These are phyloP conservation scores for Mycalesis mineus DNA, from an alignment of 2,888 invertebrate species.

Conservation along the genomic window DNA sequence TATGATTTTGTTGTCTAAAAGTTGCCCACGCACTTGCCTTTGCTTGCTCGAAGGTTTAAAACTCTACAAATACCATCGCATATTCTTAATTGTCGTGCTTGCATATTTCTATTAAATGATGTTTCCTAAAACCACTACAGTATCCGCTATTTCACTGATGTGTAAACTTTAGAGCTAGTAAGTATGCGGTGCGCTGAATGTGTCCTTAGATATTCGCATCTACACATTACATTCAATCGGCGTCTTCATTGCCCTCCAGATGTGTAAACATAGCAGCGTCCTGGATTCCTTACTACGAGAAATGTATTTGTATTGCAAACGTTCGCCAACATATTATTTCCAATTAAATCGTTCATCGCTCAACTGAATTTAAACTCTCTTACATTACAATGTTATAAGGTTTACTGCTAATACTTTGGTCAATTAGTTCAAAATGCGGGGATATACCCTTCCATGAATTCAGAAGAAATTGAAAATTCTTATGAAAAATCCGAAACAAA, in stretches of 20 bases:
- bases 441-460: too few relatives aligned
- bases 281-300: conserved; percentile 40
- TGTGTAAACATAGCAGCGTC: conserved; percentile 54
- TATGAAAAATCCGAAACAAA: too few relatives aligned
- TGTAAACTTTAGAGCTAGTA: background rate
- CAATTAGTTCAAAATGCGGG: too few relatives aligned
- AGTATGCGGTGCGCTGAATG: conserved; percentile 13
- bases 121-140: background rate
- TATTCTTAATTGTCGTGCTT: background rate
- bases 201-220: conserved; percentile 39
- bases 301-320: conserved; percentile 37
- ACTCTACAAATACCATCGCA: too few relatives aligned
- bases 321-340: conserved; percentile 33
- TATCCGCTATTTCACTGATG: conserved; percentile 13
- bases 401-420: background rate
- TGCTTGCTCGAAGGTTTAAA: too few relatives aligned
- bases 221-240: conserved; percentile 44
- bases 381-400: background rate
- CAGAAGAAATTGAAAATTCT: too few relatives aligned
- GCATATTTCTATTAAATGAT: background rate
- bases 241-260: conserved; percentile 58
- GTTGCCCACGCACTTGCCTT: too few relatives aligned
- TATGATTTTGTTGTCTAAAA: too few relatives aligned
- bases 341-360: background rate
- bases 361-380: background rate